Evolutionary conservation across 2,113 vertebrate species (phyloP).

Genomic region (Charadrius vociferus): DNA sequence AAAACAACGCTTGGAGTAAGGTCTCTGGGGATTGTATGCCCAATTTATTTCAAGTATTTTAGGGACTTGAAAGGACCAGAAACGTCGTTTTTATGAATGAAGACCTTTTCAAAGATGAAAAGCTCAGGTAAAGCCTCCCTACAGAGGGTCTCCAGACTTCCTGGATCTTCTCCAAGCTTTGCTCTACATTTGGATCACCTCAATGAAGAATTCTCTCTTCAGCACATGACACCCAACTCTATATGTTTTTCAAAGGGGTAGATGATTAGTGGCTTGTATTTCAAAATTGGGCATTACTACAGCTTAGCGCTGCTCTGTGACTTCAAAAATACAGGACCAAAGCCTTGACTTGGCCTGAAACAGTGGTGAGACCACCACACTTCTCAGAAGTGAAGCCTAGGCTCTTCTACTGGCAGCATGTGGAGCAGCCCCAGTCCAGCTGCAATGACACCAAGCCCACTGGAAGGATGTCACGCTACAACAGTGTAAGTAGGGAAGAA

Average conservation of each 20-base stretch:
- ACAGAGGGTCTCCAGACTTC: not conserved
- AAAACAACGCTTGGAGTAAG: not conserved
- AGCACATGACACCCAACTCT: rapidly evolving
- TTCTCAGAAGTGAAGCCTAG: not conserved
- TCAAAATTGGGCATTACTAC: not conserved
- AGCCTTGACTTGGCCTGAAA: not conserved
- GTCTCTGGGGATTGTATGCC: not conserved
- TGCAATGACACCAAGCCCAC: not conserved
- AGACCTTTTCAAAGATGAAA: not conserved
- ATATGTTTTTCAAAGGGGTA: not conserved
- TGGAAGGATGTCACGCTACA: rapidly evolving
- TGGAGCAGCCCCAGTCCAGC: not conserved
- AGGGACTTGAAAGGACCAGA: not conserved
- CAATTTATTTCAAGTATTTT: not conserved
- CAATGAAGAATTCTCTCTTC: not conserved
- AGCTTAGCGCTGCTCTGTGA: not conserved
- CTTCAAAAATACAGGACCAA: not conserved
- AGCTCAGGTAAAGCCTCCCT: not conserved
- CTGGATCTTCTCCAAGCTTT: not conserved
- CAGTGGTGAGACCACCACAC: not conserved
- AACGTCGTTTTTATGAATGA: not conserved
- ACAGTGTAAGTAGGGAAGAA: not conserved
- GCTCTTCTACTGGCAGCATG: not conserved
- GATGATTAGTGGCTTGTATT: not conserved
- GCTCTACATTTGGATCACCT: not conserved